These are phyloP conservation scores for Trinectes maculatus DNA, from an alignment of 2,113 vertebrate species.

Conservation along the genomic window DNA sequence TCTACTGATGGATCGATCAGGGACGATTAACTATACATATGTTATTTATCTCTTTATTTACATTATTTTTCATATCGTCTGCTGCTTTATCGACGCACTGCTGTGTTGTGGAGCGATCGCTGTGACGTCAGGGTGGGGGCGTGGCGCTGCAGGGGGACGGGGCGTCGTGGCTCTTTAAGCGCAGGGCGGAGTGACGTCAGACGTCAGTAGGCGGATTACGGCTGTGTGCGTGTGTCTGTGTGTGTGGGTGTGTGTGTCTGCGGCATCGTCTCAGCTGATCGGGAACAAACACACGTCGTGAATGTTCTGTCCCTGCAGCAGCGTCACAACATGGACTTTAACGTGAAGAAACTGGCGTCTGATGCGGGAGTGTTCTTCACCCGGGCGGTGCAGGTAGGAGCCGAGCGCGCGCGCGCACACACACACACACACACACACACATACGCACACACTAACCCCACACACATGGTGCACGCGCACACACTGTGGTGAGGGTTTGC, in stretches of 20 bases:
- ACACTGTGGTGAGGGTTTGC: slow-evolving; percentile 36
- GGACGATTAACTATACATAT: no score
- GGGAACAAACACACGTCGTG: slow-evolving; percentile 17
- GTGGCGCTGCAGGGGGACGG: neutral
- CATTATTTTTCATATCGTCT: no score
- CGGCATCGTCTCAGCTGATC: slow-evolving; percentile 60
- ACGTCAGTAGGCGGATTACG: slow-evolving; percentile 60
- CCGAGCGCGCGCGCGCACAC: neutral
- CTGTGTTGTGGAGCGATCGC: no score
- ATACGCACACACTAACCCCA: no score
- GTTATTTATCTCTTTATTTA: no score
- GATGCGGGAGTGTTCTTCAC: slow-evolving; percentile 95
- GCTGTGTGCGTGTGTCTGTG: slow-evolving; percentile 21
- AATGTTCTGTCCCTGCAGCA: slow-evolving; percentile 11
- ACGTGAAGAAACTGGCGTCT: slow-evolving; percentile 95
- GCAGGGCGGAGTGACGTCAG: slow-evolving; percentile 58
- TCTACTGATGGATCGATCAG: no score
- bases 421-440: neutral
- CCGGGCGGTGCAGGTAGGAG: slow-evolving; percentile 85
- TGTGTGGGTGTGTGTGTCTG: neutral
- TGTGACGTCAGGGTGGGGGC: no score
- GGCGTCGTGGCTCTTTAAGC: slow-evolving; percentile 65
- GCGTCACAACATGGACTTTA: slow-evolving; percentile 89
- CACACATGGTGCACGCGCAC: neutral
- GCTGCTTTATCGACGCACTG: no score